Conservation (phyloP, 2,888 invertebrate genomes). For the Lasius platythorax region DNA sequence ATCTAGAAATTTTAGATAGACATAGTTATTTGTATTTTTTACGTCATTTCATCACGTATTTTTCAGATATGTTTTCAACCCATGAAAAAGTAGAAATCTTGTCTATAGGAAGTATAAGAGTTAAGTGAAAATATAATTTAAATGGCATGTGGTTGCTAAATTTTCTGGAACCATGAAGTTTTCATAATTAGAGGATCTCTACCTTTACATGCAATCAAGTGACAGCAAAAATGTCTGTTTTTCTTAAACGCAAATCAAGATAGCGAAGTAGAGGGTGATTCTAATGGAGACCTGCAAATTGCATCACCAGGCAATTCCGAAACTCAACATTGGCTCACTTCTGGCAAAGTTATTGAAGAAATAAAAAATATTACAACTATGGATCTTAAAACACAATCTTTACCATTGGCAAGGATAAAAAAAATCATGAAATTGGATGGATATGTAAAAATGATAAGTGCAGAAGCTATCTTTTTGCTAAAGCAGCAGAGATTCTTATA, state of each 20-base stretch:
- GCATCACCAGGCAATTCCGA: slow-evolving; percentile 88
- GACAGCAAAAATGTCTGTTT: no score
- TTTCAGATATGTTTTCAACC: background rate
- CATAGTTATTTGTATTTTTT: background rate
- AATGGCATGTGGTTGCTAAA: slow-evolving; percentile 16
- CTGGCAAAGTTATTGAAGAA: slow-evolving; percentile 94
- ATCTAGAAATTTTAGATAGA: background rate
- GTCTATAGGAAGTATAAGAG: no score
- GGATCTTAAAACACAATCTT: slow-evolving; percentile 96
- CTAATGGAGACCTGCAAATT: slow-evolving; percentile 85
- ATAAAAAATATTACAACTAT: slow-evolving; percentile 92
- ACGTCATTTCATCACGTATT: background rate
- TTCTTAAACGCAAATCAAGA: slow-evolving; percentile 79
- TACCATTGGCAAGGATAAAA: slow-evolving; percentile 98
- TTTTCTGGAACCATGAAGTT: slow-evolving; percentile 38
- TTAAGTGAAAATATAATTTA: background rate
- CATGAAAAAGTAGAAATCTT: background rate
- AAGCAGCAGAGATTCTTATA: slow-evolving; percentile 99
- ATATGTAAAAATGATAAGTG: slow-evolving; percentile 99
- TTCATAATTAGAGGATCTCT: slow-evolving; percentile 28
- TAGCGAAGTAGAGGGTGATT: slow-evolving; percentile 85
- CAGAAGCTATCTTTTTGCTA: slow-evolving; percentile 99
- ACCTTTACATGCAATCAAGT: background rate
- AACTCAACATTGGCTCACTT: slow-evolving; percentile 92
- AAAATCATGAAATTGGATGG: slow-evolving; percentile 99